These are phyloP conservation scores for Ophonus ardosiacus DNA, from an alignment of 2,888 invertebrate genomes.

Conservation along the genomic window DNA sequence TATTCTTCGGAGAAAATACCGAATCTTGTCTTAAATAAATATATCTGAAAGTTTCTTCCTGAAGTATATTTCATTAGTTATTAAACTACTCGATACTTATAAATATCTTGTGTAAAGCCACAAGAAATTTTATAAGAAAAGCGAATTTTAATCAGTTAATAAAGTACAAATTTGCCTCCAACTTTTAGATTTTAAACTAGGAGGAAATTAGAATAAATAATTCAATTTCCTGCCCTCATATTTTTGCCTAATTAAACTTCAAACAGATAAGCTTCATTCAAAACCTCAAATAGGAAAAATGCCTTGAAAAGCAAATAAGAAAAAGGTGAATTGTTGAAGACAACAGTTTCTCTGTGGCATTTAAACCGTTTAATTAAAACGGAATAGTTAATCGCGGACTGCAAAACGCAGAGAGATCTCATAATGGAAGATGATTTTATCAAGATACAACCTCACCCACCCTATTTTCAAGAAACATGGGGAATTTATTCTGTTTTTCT, in stretches of 20 bases:
- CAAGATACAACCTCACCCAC: neutral
- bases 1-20: no score
- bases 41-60: neutral
- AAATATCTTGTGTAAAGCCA: neutral
- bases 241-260: conserved; percentile 15
- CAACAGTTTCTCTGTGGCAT: conserved; percentile 38
- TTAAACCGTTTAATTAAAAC: conserved; percentile 47
- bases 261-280: conserved; percentile 32
- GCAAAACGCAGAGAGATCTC: neutral
- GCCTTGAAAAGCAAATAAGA: conserved; percentile 1
- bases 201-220: conserved; percentile 29
- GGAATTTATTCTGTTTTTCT: neutral
- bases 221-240: conserved; percentile 34
- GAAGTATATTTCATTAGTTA: conserved; percentile 7
- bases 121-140: conserved; percentile 32
- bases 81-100: neutral
- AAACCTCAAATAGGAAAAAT: neutral
- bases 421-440: conserved; percentile 11
- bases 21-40: neutral
- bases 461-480: neutral
- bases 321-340: conserved; percentile 18
- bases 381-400: conserved; percentile 43
- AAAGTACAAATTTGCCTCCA: conserved; percentile 2
- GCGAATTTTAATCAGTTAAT: conserved; percentile 40
- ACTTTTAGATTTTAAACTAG: conserved; percentile 23